Evolutionary conservation across 2,797 vertebrate species (phyloP), one percentile per base, ranked within the genome.

Genomic region (Semotilus atromaculatus): DNA sequence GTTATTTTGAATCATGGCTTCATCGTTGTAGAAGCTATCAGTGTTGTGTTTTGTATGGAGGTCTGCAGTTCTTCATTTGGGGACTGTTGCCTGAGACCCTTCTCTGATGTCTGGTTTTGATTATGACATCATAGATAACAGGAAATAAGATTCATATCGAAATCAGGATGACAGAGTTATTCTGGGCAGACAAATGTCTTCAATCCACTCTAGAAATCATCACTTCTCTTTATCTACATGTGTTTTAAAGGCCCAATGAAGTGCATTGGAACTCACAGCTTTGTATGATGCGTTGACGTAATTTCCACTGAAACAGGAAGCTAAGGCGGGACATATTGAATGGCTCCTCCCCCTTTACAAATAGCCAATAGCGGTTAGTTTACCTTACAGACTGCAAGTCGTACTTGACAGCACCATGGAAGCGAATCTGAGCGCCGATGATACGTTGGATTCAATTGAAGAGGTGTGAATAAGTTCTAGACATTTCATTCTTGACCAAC

Each of bases 61-160:
- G 81, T 64, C 21, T 82, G 70, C 40, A 11, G 55, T 74, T 72
- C 36, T 18, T 81, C 36, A 62, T 81, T 64, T 26, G 40, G 1
- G 3, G 36, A 34, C 36, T 4, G 0, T 45, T n/a, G 38, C 13
- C 16, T 48, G 68, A 18, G 36, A 82, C 80, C 51, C 70, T 51
- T 73, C 78, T 38, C 31, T 84, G 31, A 38, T 74, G 60, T 79
- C 86, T 89, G 88, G 51, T 75, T 80, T 81, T 19, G 79, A 86
- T 86, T 87, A 66, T 81, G 83, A 87, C 83, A 78, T 82, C 53
- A 80, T 72, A 87, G 34, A 84, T 79, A 85, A 55, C 86, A 87
- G 86, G 88, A 89, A 87, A 84, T 70, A 82, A 76, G 86, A 84
- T 89, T 60, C 29, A 58, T 79, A 87, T 86, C 84, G 64, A 72